Evolutionary conservation across 2,113 vertebrate species (phyloP), one percentile per base, ranked within the genome.

Genomic region (Triplophysa dalaica): DNA sequence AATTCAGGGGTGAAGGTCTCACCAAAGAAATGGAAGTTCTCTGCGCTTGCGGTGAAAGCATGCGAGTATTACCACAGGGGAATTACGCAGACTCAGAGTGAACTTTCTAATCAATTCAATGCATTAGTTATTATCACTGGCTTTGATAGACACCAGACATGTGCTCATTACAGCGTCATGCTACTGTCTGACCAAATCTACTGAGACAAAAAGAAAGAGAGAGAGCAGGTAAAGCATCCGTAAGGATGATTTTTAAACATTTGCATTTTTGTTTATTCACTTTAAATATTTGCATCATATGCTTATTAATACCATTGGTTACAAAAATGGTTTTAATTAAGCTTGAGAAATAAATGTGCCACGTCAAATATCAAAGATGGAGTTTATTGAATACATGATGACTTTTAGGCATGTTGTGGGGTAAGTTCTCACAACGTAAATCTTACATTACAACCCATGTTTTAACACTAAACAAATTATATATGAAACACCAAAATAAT

Each of bases 81-180:
- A 76, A 75, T 78, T 69, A 58, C n/a, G 65, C 50, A 45, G 14
- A 64, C 77, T 72, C 73, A 65, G 33, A 61, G 74, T 85, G 78
- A 78, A 78, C 76, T 81, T 79, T 78, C 82, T 81, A 85, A 85
- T 86, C 81, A 86, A 79, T 86, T 79, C 75, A 24, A 73, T 82
- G 86, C 83, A 87, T 87, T 82, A 83, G 75, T 86, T 85, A 85
- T 86, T 70, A 77, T 82, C 60, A 65, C 63, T 22, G 58, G 66
- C 79, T 88, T 84, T 86, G 85, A 86, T 85, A 80, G 82, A 86
- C 83, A 81, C 62, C 79, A 70, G 75, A 58, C 62, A 70, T 79
- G 45, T 62, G 77, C 80, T 83, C 86, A 78, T 48, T 70, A 86
- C 68, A 61, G 58, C 29, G 17, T 54, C 64, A 52, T 62, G 26